These are phyloP conservation scores for Pangasianodon hypophthalmus DNA, from an alignment of 2,113 vertebrate species.

Conservation along the genomic window DNA sequence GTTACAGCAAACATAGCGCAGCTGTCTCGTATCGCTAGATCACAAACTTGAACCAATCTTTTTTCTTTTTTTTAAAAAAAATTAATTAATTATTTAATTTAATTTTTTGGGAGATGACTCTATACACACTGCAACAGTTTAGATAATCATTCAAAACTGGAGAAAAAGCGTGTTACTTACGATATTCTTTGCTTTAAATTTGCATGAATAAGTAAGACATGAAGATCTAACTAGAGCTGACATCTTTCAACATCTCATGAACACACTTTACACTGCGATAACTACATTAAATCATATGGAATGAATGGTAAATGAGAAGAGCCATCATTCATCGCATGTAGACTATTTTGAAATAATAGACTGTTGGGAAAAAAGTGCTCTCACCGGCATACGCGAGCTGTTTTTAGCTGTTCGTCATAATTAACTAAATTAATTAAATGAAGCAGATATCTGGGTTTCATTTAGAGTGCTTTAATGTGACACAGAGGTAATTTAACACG, in stretches of 20 bases:
- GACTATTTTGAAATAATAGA: background rate
- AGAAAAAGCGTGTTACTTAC: background rate
- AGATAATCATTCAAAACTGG: no score
- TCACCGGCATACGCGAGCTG: slow-evolving; percentile 7
- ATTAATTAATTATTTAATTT: no score
- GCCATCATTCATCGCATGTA: background rate
- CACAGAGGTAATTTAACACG: slow-evolving; percentile 46
- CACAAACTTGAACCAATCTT: no score
- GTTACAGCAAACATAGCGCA: background rate
- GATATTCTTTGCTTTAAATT: background rate
- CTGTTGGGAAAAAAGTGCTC: background rate
- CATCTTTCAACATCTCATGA: background rate
- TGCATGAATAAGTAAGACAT: background rate
- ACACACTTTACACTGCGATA: background rate
- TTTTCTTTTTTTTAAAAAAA: no score
- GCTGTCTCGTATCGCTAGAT: no score
- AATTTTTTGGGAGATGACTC: no score
- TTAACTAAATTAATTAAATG: slow-evolving; percentile 46
- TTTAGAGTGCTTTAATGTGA: slow-evolving; percentile 49
- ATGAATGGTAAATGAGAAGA: background rate
- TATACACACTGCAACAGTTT: no score
- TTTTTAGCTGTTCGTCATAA: slow-evolving; percentile 46
- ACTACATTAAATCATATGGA: background rate
- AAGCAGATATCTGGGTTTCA: slow-evolving; percentile 49
- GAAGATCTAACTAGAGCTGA: background rate